A percentile compares a stretch with the other conserved stretches of the same genome.
These are phyloP conservation scores for Coenonympha glycerion DNA, from an alignment of 2,888 invertebrate species.

Conservation along the genomic window DNA sequence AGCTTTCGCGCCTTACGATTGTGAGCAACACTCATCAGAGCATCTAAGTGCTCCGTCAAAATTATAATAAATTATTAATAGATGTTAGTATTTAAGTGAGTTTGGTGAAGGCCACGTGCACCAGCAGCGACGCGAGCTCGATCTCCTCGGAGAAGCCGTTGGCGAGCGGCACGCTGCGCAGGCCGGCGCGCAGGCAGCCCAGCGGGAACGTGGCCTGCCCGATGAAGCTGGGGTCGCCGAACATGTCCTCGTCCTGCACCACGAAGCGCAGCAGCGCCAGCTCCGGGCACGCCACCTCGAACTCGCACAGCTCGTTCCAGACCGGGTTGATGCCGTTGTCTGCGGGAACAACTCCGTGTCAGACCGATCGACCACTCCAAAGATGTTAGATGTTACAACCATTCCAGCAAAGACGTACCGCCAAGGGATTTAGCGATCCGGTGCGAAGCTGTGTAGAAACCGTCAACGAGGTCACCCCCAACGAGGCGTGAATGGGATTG, in stretches of 20 bases:
- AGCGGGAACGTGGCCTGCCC: constrained; percentile 97
- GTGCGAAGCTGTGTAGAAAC: too few relatives aligned
- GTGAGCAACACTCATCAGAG: too few relatives aligned
- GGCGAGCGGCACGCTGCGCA: constrained; percentile 90
- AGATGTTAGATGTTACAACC: too few relatives aligned
- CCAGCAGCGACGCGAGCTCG: constrained; percentile 91
- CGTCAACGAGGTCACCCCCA: too few relatives aligned
- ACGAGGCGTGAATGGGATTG: too few relatives aligned
- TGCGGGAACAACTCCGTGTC: too few relatives aligned
- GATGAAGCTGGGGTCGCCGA: constrained; percentile 96
- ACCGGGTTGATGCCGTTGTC: constrained; percentile 96
- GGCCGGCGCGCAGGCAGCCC: constrained; percentile 87
- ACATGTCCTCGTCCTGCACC: constrained; percentile 97
- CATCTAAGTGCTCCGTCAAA: too few relatives aligned
- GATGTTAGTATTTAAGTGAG: too few relatives aligned
- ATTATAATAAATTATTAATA: too few relatives aligned
- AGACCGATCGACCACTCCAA: too few relatives aligned
- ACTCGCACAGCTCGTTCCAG: constrained; percentile 92
- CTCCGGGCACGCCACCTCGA: constrained; percentile 86
- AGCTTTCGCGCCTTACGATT: too few relatives aligned
- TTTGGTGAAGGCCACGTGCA: constrained; percentile 75
- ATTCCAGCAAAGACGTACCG: background rate
- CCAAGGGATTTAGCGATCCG: too few relatives aligned
- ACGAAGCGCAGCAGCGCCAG: constrained; percentile 90
- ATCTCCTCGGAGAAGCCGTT: constrained; percentile 95